phyloP scores from a whole-genome alignment of 2,797 vertebrate species.

The Falco rusticolus region DNA sequence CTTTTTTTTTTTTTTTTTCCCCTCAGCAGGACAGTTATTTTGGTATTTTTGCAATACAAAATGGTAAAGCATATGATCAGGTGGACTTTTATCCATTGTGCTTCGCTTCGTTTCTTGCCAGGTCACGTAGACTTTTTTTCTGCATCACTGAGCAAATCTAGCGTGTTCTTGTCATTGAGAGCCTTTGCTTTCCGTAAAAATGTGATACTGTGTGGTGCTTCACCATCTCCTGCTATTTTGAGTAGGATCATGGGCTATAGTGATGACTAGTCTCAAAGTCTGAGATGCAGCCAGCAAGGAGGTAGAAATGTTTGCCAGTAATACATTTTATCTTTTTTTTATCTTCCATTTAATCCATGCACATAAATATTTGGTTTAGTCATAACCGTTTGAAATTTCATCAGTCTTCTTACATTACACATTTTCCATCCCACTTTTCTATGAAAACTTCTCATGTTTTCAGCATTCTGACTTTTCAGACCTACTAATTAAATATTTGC shows the following conservation, averaged over 20 bases:
- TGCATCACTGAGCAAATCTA: not conserved
- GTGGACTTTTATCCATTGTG: not conserved
- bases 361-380: not conserved
- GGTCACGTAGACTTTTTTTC: not conserved
- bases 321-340: not conserved
- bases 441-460: not conserved
- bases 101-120: not conserved
- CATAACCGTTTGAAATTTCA: not conserved
- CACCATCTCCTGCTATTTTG: not conserved
- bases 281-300: not conserved
- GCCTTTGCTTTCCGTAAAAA: not conserved
- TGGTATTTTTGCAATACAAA: not conserved
- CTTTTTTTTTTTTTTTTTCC: not conserved
- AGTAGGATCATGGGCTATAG: not conserved
- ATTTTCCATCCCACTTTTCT: not conserved
- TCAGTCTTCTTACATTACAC: not conserved
- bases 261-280: not conserved
- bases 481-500: slow-evolving; percentile 23
- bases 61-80: not conserved
- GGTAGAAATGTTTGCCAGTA: not conserved
- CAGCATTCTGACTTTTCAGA: not conserved
- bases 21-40: not conserved
- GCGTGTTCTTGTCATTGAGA: not conserved
- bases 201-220: not conserved
- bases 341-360: not conserved